Evolutionary conservation across 1,140 invertebrate species (phyloP), one percentile per base, ranked within the genome.

Genomic region (Whitmania pigra): DNA sequence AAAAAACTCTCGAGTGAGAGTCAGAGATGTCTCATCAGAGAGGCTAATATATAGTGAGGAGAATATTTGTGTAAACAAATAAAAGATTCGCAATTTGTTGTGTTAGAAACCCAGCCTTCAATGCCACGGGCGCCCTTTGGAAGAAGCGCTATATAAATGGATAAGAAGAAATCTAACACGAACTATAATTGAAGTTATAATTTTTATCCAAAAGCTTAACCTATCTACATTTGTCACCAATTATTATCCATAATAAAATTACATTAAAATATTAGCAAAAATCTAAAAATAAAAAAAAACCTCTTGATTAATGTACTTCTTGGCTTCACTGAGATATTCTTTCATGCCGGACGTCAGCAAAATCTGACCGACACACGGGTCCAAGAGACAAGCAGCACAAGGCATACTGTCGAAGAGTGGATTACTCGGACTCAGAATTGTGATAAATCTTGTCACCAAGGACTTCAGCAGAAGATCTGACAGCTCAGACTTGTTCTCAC

Each of bases 331-430:
- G 18, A 63, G 57, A 63, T 63, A 31, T 27, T 63, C 22, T n/a
- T 25, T 31, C 57, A 63, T 63, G 17, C 29, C 57, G 13, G 57
- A 27, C 2, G 57, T 63, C 57, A 63, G 18, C 57, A 63, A 27
- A 13, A 63, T 31, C 57, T 63, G 57, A 31, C 57, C 57, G 29
- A 63, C 57, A n/a, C 22, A 25, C 29, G 57, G 57, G 20, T 63
- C 57, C 6, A 63, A 31, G 11, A 63, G 29, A n/a, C 57, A 63
- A 7, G 57, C 57, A n/a, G 57, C 57, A 27, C 22, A 25, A 27
- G 57, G 57, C 22, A 63, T 13, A 13, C 29, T 63, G 57, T 63
- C 57, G 20, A 63, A 63, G 57, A 63, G 57, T 15, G 57, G 22
- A 31, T 31, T 63, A 20, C 13, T 25, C 11, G 57, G 29, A 63